These are phyloP conservation scores for Cydia fagiglandana DNA, from an alignment of 1,140 invertebrate species.

Conservation along the genomic window DNA sequence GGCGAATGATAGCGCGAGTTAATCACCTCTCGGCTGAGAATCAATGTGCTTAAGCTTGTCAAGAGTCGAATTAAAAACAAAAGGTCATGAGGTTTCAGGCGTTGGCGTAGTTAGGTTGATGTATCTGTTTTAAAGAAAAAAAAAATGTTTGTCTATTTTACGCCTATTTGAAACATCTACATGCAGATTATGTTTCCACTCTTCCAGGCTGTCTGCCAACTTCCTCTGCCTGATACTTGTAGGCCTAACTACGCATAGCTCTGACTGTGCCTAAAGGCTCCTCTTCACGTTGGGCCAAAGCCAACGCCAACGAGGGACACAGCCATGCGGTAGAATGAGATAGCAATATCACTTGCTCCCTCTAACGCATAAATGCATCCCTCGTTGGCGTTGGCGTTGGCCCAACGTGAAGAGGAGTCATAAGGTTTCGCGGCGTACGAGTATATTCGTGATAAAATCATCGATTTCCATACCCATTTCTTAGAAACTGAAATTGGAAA, in stretches of 20 bases:
- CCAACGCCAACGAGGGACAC: too few species aligned
- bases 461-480: not conserved
- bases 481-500: not conserved
- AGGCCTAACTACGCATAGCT: not conserved
- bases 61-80: slow-evolving; percentile 2
- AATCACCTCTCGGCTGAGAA: slow-evolving; percentile 16
- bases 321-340: too few species aligned
- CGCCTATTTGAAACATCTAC: not conserved
- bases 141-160: not conserved
- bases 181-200: not conserved
- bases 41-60: slow-evolving; percentile 5
- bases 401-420: too few species aligned
- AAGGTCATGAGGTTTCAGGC: slow-evolving; percentile 15
- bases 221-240: not conserved
- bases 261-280: not conserved
- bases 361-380: too few species aligned
- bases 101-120: not conserved
- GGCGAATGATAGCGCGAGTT: slow-evolving; percentile 49
- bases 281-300: too few species aligned
- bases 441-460: not conserved
- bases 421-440: not conserved
- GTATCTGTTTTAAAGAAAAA: not conserved
- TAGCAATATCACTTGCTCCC: too few species aligned
- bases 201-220: not conserved
- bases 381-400: too few species aligned